These are phyloP conservation scores for Patiria pectinifera DNA, from an alignment of 53 echinoderm and acorn worm genomes.

Conservation along the genomic window DNA sequence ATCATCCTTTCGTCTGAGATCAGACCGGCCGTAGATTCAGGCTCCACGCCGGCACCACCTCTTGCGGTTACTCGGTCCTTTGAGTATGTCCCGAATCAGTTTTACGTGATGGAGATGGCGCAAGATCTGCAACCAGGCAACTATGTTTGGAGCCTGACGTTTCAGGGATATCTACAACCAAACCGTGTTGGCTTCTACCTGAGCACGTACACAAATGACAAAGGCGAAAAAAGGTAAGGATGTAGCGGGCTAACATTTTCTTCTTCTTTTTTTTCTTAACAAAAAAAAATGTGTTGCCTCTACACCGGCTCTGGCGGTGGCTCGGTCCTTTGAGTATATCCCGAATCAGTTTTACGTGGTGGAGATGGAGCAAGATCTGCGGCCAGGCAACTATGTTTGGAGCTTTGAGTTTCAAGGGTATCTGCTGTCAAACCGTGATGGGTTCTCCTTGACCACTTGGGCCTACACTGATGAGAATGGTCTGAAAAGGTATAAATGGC, in stretches of 20 bases:
- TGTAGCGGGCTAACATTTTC: too few species aligned
- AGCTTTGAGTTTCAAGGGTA: slow-evolving; percentile 65
- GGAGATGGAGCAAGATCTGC: slow-evolving; percentile 51
- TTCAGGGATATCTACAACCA: slow-evolving; percentile 68
- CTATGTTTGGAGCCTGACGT: slow-evolving; percentile 60
- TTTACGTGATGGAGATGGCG: slow-evolving; percentile 77
- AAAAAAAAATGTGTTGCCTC: too few species aligned
- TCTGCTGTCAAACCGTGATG: slow-evolving; percentile 72
- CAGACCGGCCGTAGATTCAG: slow-evolving; percentile 16
- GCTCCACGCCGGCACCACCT: slow-evolving; percentile 4
- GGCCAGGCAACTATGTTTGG: slow-evolving; percentile 56
- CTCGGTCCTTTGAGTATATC: slow-evolving; percentile 45
- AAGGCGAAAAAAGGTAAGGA: slow-evolving; percentile 76
- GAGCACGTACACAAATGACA: slow-evolving; percentile 79
- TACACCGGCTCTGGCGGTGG: slow-evolving; percentile 5
- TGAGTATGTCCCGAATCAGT: slow-evolving; percentile 74
- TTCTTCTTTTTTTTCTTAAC: too few species aligned
- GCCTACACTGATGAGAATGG: slow-evolving; percentile 76
- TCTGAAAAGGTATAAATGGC: too few species aligned
- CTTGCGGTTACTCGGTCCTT: slow-evolving; percentile 39
- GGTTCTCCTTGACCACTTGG: slow-evolving; percentile 91
- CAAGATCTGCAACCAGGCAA: slow-evolving; percentile 36
- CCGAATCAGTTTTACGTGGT: slow-evolving; percentile 87
- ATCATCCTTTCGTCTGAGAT: slow-evolving; percentile 58
- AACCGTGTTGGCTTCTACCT: slow-evolving; percentile 89